Base-by-base conservation (phyloP, 1,140 invertebrate species). In the Drosophila repletoides region DNA sequence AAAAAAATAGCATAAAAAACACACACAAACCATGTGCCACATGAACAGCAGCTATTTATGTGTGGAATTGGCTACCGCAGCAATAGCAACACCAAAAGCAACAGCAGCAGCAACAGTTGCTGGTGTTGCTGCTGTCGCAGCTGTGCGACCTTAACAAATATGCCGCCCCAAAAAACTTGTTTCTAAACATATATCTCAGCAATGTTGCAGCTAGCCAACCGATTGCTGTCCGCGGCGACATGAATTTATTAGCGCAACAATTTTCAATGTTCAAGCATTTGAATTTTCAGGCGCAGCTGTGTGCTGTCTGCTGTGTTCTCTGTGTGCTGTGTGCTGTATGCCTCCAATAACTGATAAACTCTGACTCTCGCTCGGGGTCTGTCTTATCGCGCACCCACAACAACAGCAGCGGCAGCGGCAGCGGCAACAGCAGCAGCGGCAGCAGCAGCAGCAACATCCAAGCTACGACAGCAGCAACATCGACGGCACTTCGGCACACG, bases 81-180 rank as follows among this genome's bases (percentile, higher is more conserved):
- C 61, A 69, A 28, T 34, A 34, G 21, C 17, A n/a, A n/a, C n/a
- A n/a, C n/a, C n/a, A n/a, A n/a, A n/a, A n/a, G n/a, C 41, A 24
- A 10, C 36, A 15, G 3, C 10, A 17, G 12, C 3, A 15, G 29
- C 31, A 46, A 36, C 38, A 21, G 21, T 59, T 33, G 10, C 14
- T 21, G n/a, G n/a, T n/a, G 9, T 56, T 58, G 40, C 15, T 52
- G 43, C 17, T 55, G 46, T 64, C 64, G 74, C 80, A 86, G 81
- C 80, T 87, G 81, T 60, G 81, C 80, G 80, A 86, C 80, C 80
- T 86, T 86, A 86, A 87, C 81, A 86, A 86, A 87, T 76, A 86
- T 86, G 80, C 80, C 66, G 75, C 68, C 59, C 67, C 68, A 33
- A 51, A 22, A 72, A 84, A 86, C 80, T 84, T 84, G 79, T 84